Conservation (phyloP, 2,888 invertebrate species). For the Teleogryllus oceanicus region DNA sequence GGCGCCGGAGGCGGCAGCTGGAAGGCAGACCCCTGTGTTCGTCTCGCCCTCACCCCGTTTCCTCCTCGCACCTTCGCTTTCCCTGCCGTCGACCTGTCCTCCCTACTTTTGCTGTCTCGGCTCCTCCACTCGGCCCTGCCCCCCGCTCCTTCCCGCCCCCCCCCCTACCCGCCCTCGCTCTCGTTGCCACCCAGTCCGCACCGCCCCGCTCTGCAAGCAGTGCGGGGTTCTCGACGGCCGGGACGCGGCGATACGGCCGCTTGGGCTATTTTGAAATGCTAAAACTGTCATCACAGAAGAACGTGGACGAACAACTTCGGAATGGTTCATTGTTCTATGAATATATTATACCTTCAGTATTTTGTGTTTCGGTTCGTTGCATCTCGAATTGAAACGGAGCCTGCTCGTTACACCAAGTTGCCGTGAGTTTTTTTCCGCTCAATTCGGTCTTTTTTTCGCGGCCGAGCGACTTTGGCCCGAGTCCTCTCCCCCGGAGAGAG, state of each 20-base stretch:
- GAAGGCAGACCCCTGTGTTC: too few relatives aligned
- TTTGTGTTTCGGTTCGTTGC: constrained; percentile 7
- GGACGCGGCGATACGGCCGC: not conserved
- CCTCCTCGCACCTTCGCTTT: too few relatives aligned
- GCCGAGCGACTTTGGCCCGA: not conserved
- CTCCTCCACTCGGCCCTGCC: too few relatives aligned
- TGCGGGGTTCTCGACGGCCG: not conserved
- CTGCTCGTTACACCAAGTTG: constrained; percentile 10
- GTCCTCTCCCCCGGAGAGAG: constrained; percentile 18
- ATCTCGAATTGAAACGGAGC: constrained; percentile 18
- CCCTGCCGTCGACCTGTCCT: too few relatives aligned
- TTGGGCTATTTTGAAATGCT: constrained; percentile 12
- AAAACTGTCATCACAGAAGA: constrained; percentile 18
- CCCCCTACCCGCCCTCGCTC: too few relatives aligned
- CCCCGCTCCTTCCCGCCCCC: too few relatives aligned
- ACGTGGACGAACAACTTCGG: constrained; percentile 6
- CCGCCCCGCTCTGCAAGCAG: too few relatives aligned
- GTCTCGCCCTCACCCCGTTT: not conserved
- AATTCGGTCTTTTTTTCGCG: constrained; percentile 9
- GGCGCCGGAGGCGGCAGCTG: too few relatives aligned
- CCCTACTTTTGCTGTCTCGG: too few relatives aligned
- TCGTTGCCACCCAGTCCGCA: too few relatives aligned
- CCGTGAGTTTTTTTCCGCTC: constrained; percentile 4
- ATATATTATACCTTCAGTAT: constrained; percentile 18
- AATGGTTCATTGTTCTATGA: constrained; percentile 18